phyloP scores from a whole-genome alignment of 1,140 invertebrate genomes.

The Ephestia elutella region DNA sequence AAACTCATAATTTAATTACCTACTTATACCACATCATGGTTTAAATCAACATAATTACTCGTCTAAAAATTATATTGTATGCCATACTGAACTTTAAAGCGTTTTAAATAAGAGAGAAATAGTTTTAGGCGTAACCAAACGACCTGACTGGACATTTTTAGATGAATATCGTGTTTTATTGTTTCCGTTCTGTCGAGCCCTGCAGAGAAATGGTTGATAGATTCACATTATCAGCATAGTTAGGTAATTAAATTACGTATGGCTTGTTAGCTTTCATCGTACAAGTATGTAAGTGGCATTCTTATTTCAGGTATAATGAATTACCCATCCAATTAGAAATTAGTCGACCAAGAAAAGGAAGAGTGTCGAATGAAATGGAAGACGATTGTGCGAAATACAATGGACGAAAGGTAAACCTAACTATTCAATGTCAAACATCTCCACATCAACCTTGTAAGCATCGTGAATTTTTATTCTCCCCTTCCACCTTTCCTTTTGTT shows the following conservation, averaged over 20 bases:
- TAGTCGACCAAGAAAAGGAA: no score
- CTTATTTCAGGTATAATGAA: no score
- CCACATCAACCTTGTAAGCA: no score
- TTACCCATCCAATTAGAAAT: no score
- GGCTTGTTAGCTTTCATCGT: background rate
- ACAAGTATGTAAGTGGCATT: no score
- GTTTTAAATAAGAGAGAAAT: background rate
- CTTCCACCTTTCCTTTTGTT: no score
- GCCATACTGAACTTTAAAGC: background rate
- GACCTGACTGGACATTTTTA: background rate
- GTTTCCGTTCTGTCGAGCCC: background rate
- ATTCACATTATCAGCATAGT: background rate
- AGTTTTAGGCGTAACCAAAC: background rate
- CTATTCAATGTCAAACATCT: no score
- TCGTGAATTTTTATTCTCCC: no score
- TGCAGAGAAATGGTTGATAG: background rate
- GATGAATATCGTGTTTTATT: conserved; percentile 2
- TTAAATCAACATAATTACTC: background rate
- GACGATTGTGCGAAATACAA: no score
- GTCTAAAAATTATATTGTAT: background rate
- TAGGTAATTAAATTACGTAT: background rate
- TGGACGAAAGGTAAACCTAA: no score
- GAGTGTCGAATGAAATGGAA: no score
- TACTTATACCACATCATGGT: background rate
- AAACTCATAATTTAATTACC: conserved; percentile 1